Evolutionary conservation across 2,888 invertebrate species (phyloP).

Genomic region (Mesochorus sp.): DNA sequence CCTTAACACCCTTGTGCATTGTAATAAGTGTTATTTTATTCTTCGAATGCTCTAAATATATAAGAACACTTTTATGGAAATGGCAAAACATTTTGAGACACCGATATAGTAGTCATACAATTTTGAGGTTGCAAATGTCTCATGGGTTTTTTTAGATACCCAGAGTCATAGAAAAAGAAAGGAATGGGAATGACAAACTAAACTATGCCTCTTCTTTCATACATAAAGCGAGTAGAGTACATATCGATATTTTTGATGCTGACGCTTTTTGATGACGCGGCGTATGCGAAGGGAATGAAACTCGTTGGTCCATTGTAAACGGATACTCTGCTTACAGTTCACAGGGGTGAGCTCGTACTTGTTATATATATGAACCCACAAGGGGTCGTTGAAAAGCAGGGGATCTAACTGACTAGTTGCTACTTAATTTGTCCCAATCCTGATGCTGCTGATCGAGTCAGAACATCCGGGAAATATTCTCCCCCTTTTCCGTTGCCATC

Average conservation of each 20-base stretch:
- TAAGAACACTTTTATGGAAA: constrained; percentile 34
- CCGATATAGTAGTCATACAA: constrained; percentile 3
- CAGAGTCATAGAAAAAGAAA: constrained; percentile 55
- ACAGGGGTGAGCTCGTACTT: constrained; percentile 65
- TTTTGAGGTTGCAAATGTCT: too few species aligned
- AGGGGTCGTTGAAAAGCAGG: constrained; percentile 59
- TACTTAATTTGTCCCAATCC: constrained; percentile 78
- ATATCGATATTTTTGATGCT: constrained; percentile 2
- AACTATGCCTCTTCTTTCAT: neutral
- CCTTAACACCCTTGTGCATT: constrained; percentile 3
- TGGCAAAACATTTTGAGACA: constrained; percentile 44
- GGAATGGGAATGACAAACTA: constrained; percentile 23
- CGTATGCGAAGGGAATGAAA: constrained; percentile 63
- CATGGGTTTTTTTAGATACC: neutral
- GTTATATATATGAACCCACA: constrained; percentile 37
- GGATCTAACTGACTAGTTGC: constrained; percentile 77
- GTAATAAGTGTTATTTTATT: neutral
- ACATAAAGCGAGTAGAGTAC: neutral
- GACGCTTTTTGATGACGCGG: constrained; percentile 42
- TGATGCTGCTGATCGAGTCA: constrained; percentile 51
- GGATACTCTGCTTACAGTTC: constrained; percentile 72
- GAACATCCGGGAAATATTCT: constrained; percentile 6
- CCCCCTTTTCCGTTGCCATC: neutral
- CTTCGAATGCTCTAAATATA: neutral
- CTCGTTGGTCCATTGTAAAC: constrained; percentile 75